Conservation (phyloP, 2,797 vertebrate genomes). For the Muraenolepis orangiensis region DNA sequence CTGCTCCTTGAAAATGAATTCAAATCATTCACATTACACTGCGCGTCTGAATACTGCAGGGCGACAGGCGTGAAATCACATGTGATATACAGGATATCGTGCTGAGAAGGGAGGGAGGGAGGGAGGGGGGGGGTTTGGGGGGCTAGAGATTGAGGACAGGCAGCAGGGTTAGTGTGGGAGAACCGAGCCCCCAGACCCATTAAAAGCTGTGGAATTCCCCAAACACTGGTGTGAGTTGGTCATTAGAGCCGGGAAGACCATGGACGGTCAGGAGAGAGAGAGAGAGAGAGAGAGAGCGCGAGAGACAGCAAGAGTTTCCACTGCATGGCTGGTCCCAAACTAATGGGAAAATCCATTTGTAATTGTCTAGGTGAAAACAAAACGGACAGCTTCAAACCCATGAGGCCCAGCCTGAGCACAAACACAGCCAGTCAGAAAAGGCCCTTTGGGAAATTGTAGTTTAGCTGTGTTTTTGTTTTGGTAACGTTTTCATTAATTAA, state of each 20-base stretch:
- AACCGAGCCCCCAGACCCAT: slow-evolving; percentile 17
- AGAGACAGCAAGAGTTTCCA: slow-evolving; percentile 17
- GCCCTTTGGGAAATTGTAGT: not conserved
- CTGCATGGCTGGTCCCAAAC: slow-evolving; percentile 57
- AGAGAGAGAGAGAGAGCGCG: too few species aligned
- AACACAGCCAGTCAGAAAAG: slow-evolving; percentile 21
- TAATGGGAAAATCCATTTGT: slow-evolving; percentile 63
- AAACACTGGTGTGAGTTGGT: slow-evolving; percentile 42
- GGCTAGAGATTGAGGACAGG: slow-evolving; percentile 3
- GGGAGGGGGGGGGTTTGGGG: not conserved
- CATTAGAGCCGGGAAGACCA: slow-evolving; percentile 51
- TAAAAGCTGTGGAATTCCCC: slow-evolving; percentile 37
- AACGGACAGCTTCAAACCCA: slow-evolving; percentile 27
- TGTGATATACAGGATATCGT: not conserved
- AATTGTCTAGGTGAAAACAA: slow-evolving; percentile 58
- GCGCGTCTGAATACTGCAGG: not conserved
- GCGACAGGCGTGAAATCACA: not conserved
- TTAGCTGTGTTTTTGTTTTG: not conserved
- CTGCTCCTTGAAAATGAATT: not conserved
- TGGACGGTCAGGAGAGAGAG: slow-evolving; percentile 7
- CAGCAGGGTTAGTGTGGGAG: not conserved
- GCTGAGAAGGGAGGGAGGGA: not conserved
- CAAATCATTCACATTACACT: not conserved
- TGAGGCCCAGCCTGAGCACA: slow-evolving; percentile 33
- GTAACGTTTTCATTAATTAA: not conserved